Evolutionary conservation across 1,140 invertebrate genomes (phyloP), one percentile per base, ranked within the genome.

Genomic region (Cecropterus lyciades): DNA sequence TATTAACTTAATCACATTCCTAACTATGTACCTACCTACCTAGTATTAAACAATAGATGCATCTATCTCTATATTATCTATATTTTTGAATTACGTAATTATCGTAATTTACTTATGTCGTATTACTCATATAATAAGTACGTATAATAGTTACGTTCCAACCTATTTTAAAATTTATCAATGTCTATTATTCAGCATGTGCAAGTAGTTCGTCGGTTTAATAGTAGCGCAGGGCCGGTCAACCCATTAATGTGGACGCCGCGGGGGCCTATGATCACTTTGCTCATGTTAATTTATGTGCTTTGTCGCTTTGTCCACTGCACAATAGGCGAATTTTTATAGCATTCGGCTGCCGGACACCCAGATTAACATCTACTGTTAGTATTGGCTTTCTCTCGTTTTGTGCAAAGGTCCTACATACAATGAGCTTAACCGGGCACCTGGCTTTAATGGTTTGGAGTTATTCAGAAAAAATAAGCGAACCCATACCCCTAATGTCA

Each of bases 241-340:
- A 91, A 91, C 89, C 89, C 86, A 92, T 92, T 92, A 90, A 80
- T 68, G 71, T 20, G 62, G 33, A 56, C 85, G 33, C 85, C 40
- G 75, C 87, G 79, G 89, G 87, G 67, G 73, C 72, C 87, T 87
- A 92, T 92, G 85, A 92, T 92, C 87, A 90, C 86, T 88, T 84
- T 85, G 86, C 86, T 85, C 82, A 81, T 84, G 82, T 89, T 90
- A 90, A 92, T 92, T 92, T 92, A 92, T 92, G 89, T 92, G 74
- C 81, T 89, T 89, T 90, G 89, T 89, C 72, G 82, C 82, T 75
- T 90, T 92, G 86, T 92, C 65, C 77, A 67, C 53, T 65, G 17
- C 43, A 92, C 87, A 92, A 89, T 82, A 65, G 75, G 51, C 63
- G 71, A 73, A 86, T 89, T 92, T 64, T 92, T 90, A 89, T 89